Percentiles rank a stretch among this genome's conserved stretches.
Evolutionary conservation across 2,888 invertebrate species (phyloP).

Genomic region (Heterodera filipjevi): DNA sequence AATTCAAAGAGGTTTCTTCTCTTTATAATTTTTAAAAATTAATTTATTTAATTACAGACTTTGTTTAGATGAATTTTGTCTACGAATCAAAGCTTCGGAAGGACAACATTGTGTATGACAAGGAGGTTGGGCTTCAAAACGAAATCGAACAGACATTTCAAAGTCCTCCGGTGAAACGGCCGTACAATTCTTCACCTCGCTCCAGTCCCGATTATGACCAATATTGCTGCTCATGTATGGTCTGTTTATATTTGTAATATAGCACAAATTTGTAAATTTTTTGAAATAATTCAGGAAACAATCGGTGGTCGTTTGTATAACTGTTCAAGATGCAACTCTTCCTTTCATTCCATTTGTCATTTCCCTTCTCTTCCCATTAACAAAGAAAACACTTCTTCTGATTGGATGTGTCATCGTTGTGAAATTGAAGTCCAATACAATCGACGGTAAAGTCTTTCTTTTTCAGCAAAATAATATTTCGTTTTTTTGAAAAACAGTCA

Average conservation of each 20-base stretch:
- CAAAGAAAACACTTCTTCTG: slow-evolving; percentile 66
- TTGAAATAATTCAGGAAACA: slow-evolving; percentile 18
- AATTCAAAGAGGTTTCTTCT: too few relatives aligned
- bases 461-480: background rate
- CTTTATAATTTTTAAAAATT: too few relatives aligned
- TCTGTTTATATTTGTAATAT: background rate
- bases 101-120: slow-evolving; percentile 26
- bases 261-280: too few relatives aligned
- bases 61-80: slow-evolving; percentile 25
- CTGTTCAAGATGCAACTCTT: slow-evolving; percentile 68
- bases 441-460: background rate
- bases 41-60: background rate
- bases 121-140: slow-evolving; percentile 26
- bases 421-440: slow-evolving; percentile 25
- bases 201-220: slow-evolving; percentile 20
- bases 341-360: slow-evolving; percentile 93
- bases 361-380: slow-evolving; percentile 78
- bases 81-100: slow-evolving; percentile 31
- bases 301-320: slow-evolving; percentile 21
- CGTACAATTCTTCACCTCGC: slow-evolving; percentile 7
- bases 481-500: background rate
- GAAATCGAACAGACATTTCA: slow-evolving; percentile 25
- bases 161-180: slow-evolving; percentile 24
- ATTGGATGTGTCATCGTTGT: slow-evolving; percentile 34
- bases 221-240: slow-evolving; percentile 27